Percentiles rank a stretch among this genome's conserved stretches.
These are phyloP conservation scores for Megastigmus dorsalis DNA, from an alignment of 2,888 invertebrate genomes.

Conservation along the genomic window DNA sequence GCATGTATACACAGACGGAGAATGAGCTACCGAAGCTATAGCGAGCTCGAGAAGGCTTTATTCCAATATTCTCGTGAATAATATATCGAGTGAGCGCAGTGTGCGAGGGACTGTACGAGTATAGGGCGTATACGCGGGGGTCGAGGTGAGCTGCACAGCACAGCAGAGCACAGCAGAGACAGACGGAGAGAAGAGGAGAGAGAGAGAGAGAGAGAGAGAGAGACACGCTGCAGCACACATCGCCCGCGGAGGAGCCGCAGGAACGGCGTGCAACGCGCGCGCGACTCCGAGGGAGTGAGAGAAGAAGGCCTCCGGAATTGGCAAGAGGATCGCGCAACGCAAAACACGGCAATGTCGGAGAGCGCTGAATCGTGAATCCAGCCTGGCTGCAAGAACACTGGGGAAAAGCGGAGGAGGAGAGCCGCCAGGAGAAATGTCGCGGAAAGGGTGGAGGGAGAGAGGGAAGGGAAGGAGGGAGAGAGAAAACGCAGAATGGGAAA, in stretches of 20 bases:
- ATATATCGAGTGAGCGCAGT: constrained; percentile 36
- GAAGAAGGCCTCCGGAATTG: constrained; percentile 16
- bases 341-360: constrained; percentile 12
- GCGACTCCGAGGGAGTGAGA: background rate
- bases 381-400: background rate
- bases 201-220: too few species aligned
- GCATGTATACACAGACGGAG: too few species aligned
- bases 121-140: too few species aligned
- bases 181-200: too few species aligned
- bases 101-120: too few species aligned
- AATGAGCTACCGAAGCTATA: background rate
- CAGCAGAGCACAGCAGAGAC: too few species aligned
- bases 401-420: background rate
- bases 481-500: constrained; percentile 37
- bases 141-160: too few species aligned
- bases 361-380: constrained; percentile 36
- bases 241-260: constrained; percentile 19
- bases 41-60: constrained; percentile 19
- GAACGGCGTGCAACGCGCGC: too few species aligned
- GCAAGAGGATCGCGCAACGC: background rate
- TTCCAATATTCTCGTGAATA: constrained; percentile 41
- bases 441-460: background rate
- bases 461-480: background rate
- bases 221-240: too few species aligned
- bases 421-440: too few species aligned